These are phyloP conservation scores for Heliconius sara DNA, from an alignment of 2,888 invertebrate genomes.

Conservation along the genomic window DNA sequence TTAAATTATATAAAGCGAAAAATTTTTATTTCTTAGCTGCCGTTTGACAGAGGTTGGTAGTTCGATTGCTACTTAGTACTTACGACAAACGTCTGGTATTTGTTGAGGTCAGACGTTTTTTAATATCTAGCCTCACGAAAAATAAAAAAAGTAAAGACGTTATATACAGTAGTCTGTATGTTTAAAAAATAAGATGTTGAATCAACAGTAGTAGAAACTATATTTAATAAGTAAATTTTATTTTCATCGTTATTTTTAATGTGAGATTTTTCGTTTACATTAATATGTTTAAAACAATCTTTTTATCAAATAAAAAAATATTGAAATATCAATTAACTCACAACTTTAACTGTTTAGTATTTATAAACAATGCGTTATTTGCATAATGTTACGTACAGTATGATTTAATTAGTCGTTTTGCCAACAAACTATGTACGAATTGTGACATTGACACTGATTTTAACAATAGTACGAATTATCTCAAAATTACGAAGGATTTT, in stretches of 20 bases:
- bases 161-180: too few relatives aligned
- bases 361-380: not conserved
- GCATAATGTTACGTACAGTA: not conserved
- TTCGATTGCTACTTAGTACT: not conserved
- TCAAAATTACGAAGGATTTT: not conserved
- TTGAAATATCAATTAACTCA: not conserved
- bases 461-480: not conserved
- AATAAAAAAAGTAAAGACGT: too few relatives aligned
- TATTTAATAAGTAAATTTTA: not conserved
- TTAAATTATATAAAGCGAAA: not conserved
- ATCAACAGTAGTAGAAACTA: not conserved
- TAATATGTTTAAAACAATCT: not conserved
- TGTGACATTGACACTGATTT: constrained; percentile 16
- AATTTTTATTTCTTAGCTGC: too few relatives aligned
- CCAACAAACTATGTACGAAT: not conserved
- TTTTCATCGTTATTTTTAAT: not conserved
- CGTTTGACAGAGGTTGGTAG: not conserved
- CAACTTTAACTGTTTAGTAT: not conserved
- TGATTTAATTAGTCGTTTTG: not conserved
- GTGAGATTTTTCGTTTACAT: not conserved
- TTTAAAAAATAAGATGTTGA: too few relatives aligned
- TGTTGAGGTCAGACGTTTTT: too few relatives aligned
- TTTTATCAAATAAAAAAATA: not conserved
- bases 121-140: too few relatives aligned
- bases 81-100: too few relatives aligned